phyloP scores from a whole-genome alignment of 2,113 vertebrate species.

The Arothron firmamentum region DNA sequence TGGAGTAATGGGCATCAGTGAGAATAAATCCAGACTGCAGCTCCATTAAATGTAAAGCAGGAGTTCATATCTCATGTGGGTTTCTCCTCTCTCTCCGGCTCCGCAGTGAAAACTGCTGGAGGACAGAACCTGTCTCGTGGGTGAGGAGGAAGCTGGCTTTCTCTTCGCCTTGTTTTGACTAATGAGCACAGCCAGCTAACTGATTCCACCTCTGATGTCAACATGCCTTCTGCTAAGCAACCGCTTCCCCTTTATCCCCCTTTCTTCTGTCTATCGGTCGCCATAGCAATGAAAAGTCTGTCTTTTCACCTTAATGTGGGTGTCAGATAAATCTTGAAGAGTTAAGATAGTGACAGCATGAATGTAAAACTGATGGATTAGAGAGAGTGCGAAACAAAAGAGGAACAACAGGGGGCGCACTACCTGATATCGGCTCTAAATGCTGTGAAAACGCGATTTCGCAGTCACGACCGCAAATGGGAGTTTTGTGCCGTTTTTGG shows the following conservation, averaged over 20 bases:
- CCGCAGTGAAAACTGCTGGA: conserved; percentile 25
- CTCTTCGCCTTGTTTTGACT: conserved; percentile 1
- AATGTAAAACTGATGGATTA: too few species aligned
- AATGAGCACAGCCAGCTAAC: conserved; percentile 10
- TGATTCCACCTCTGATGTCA: conserved; percentile 13
- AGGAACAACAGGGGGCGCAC: too few species aligned
- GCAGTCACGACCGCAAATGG: too few species aligned
- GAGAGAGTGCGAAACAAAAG: too few species aligned
- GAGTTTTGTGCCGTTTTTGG: too few species aligned
- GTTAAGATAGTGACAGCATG: too few species aligned
- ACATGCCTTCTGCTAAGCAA: conserved; percentile 5
- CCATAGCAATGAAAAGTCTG: not conserved
- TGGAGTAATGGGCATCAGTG: conserved; percentile 74
- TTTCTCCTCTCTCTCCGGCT: conserved; percentile 22
- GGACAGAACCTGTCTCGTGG: not conserved
- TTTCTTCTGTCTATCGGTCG: conserved; percentile 18
- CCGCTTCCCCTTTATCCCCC: conserved; percentile 1
- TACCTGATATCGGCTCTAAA: too few species aligned
- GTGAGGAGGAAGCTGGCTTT: not conserved
- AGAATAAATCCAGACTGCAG: conserved; percentile 68
- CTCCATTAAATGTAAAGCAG: conserved; percentile 72
- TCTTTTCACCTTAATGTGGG: not conserved
- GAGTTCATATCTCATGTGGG: conserved; percentile 62
- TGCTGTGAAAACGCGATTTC: too few species aligned
- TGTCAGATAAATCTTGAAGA: too few species aligned